phyloP scores from a whole-genome alignment of 1,140 invertebrate genomes.

The Amyelois transitella region DNA sequence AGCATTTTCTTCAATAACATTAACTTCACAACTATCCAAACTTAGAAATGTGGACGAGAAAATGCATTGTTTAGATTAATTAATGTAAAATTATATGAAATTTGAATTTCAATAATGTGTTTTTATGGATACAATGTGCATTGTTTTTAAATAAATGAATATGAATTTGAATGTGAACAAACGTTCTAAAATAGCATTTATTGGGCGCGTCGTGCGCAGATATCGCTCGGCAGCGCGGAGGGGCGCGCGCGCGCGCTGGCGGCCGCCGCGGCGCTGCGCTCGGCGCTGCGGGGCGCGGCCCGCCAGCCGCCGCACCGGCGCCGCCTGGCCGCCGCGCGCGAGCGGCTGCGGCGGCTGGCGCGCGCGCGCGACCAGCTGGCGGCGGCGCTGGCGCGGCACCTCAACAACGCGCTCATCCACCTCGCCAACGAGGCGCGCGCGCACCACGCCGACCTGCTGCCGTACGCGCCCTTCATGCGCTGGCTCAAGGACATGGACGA shows the following conservation, averaged over 20 bases:
- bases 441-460: conserved; percentile 88
- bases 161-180: too few species aligned
- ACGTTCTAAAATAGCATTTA: too few species aligned
- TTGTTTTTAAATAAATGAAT: too few species aligned
- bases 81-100: too few species aligned
- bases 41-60: too few species aligned
- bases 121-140: too few species aligned
- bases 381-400: conserved; percentile 85
- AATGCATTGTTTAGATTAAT: too few species aligned
- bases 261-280: conserved; percentile 86
- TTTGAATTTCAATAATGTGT: too few species aligned
- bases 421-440: conserved; percentile 76
- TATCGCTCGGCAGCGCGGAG: conserved; percentile 78
- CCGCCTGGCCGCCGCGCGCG: conserved; percentile 83
- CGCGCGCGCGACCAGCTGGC: conserved; percentile 88
- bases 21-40: too few species aligned
- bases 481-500: conserved; percentile 91
- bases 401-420: conserved; percentile 96
- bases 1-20: too few species aligned
- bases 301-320: conserved; percentile 17
- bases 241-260: conserved; percentile 85
- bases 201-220: too few species aligned
- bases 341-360: conserved; percentile 89
- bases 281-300: conserved; percentile 81
- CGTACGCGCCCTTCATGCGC: conserved; percentile 92